Conservation (phyloP, 2,113 vertebrate genomes). For the western clawed frog (Xenopus tropicalis) region DNA sequence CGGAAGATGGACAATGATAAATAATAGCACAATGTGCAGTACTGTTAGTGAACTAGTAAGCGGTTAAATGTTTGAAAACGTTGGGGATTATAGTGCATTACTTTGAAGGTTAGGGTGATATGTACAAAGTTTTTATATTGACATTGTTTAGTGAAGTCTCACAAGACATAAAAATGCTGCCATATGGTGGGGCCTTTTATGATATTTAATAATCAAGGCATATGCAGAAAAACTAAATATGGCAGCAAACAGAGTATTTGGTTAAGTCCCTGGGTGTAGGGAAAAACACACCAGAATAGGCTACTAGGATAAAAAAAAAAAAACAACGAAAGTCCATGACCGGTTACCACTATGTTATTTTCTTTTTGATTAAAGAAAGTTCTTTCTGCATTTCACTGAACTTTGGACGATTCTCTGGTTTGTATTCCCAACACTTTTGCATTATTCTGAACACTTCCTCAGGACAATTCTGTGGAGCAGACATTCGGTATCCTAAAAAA, state of each 20-base stretch:
- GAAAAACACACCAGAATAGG: conserved; percentile 45
- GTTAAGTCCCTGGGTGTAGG: conserved; percentile 40
- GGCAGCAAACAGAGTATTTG: conserved; percentile 15
- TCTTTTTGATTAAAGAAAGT: conserved; percentile 80
- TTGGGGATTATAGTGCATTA: too few species aligned
- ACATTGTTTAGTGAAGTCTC: too few species aligned
- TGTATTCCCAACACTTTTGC: conserved; percentile 94
- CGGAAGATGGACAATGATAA: too few species aligned
- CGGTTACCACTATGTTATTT: conserved; percentile 60
- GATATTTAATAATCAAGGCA: conserved; percentile 11
- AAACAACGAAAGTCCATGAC: conserved; percentile 46
- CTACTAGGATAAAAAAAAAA: conserved; percentile 52
- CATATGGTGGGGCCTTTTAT: neutral
- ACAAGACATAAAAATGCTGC: neutral
- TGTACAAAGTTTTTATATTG: too few species aligned
- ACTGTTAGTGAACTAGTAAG: too few species aligned
- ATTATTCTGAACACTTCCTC: conserved; percentile 92
- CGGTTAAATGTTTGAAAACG: too few species aligned
- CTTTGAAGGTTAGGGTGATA: too few species aligned
- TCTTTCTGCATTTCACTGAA: conserved; percentile 89
- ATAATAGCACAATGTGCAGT: too few species aligned
- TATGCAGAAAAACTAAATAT: conserved; percentile 15
- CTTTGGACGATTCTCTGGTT: conserved; percentile 87
- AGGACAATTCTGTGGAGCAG: conserved; percentile 89
- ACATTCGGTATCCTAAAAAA: conserved; percentile 87